Percentiles rank a stretch among this genome's conserved stretches.
Conservation (phyloP, 2,113 vertebrate genomes). For the Microcebus murinus region DNA sequence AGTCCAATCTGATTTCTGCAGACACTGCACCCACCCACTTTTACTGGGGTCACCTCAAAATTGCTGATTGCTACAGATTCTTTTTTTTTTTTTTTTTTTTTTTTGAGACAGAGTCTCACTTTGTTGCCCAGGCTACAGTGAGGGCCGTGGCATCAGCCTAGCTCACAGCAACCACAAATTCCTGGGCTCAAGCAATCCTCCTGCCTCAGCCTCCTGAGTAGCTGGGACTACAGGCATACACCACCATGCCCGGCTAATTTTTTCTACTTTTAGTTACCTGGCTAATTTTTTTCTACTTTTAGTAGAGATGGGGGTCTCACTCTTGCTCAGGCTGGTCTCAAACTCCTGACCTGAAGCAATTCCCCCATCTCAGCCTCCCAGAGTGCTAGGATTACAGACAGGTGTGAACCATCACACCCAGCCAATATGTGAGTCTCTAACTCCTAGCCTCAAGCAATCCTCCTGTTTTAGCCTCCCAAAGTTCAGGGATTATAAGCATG, state of each 20-base stretch:
- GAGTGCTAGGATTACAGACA: background rate
- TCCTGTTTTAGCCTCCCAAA: too few species aligned
- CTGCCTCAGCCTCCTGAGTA: background rate
- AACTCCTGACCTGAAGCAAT: background rate
- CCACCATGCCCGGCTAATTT: background rate
- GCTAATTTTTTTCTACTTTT: background rate
- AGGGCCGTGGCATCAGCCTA: too few species aligned
- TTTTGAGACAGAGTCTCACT: background rate
- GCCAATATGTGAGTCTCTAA: background rate
- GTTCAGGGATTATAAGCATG: too few species aligned
- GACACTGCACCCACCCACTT: background rate
- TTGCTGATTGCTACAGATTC: background rate
- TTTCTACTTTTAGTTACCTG: too few species aligned
- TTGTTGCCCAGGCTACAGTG: background rate
- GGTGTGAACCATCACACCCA: background rate
- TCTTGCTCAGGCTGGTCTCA: background rate
- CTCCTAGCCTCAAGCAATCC: too few species aligned
- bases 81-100: too few species aligned
- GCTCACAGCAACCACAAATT: too few species aligned
- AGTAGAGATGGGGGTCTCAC: background rate
- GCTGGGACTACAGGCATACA: background rate
- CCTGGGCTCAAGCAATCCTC: background rate
- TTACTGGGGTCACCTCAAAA: background rate
- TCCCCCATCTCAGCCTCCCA: background rate
- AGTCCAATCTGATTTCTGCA: background rate